Evolutionary conservation across 2,888 invertebrate genomes (phyloP), one percentile per base, ranked within the genome.

Genomic region (Aphodius sticticus): DNA sequence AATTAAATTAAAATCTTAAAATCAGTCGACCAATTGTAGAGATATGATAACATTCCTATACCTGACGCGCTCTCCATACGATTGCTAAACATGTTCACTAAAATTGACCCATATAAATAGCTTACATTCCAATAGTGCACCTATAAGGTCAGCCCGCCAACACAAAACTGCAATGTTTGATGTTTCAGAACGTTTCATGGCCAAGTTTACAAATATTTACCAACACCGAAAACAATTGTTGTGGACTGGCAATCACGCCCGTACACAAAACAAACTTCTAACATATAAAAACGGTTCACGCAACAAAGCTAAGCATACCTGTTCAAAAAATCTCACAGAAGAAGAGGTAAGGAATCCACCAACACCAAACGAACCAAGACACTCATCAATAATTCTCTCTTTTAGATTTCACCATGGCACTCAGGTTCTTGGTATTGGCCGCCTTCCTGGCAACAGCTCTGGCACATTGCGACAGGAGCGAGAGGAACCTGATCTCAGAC

Each of bases 401-500:
- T 76, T 76, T 15, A 76, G 76, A 15, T 76, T 76, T 26, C 76
- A 82, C 35, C 70, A 85, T 83, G 83, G 82, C 81, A 69, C 78
- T 83, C 81, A 80, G 80, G 53, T 79, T 83, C 69, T 15, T 84
- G 70, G 76, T 82, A 80, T 81, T 85, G 69, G 83, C 85, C 26
- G 82, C 84, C 16, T 82, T 82, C 70, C 83, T 84, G 76, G 76
- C 75, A 79, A 83, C 84, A 77, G 80, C 80, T 16, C 76, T 69
- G 69, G 80, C 78, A n/a, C 4, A 77, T 79, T 85, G 84, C 69
- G 81, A 86, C 78, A 86, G 84, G 35, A 84, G 84, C 69, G 81
- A 86, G 78, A 86, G 84, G 36, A 84, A 85, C 16, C 76, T 86
- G 6, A 83, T 87, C 38, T 84, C 85, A 12, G 88, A 87, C 37